phyloP scores from a whole-genome alignment of 2,797 vertebrate genomes.

The Gorsachius magnificus region DNA sequence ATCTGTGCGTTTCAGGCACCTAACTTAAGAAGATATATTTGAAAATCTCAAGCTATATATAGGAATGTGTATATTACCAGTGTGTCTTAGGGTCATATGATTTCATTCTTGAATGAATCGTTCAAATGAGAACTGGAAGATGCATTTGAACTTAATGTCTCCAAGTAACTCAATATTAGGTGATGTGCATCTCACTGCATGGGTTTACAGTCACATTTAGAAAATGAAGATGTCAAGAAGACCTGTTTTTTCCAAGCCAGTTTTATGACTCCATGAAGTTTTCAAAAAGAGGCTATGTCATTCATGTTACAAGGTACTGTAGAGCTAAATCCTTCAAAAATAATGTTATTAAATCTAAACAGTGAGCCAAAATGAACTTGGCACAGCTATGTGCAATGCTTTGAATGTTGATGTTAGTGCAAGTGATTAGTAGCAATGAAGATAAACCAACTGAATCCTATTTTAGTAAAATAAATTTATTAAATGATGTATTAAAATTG shows the following conservation, averaged over 20 bases:
- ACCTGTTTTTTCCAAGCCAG: not conserved
- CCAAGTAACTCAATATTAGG: not conserved
- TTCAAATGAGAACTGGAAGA: not conserved
- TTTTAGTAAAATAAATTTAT: not conserved
- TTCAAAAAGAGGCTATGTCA: not conserved
- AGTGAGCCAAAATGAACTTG: not conserved
- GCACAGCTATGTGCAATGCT: not conserved
- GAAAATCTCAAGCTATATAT: not conserved
- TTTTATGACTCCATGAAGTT: not conserved
- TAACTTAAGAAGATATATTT: not conserved
- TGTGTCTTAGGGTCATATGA: not conserved
- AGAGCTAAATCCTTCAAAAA: not conserved
- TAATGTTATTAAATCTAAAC: not conserved
- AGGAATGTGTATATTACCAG: not conserved
- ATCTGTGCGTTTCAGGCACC: not conserved
- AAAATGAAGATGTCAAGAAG: not conserved
- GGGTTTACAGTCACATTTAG: not conserved
- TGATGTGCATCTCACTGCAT: not conserved
- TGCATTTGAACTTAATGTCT: not conserved
- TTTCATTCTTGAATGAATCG: not conserved
- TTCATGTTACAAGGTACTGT: not conserved
- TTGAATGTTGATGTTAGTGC: not conserved
- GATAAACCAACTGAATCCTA: constrained; percentile 5
- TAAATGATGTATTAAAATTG: not conserved
- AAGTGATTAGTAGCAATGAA: not conserved